phyloP scores from a whole-genome alignment of 2,113 vertebrate species.

The Felis chaus region DNA sequence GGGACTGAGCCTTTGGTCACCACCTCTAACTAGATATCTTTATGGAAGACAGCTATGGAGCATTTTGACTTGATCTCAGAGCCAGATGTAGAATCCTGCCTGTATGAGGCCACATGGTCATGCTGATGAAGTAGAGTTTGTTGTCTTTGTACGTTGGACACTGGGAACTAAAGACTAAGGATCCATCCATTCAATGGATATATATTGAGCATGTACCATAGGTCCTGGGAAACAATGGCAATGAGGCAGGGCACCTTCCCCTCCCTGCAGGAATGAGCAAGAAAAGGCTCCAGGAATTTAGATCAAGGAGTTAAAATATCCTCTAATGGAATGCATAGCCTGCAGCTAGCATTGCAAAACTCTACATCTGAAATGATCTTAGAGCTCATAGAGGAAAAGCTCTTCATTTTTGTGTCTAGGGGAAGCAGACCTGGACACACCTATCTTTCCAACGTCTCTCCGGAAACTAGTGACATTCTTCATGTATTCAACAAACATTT shows the following conservation, averaged over 20 bases:
- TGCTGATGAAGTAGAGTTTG: not conserved
- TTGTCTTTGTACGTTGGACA: not conserved
- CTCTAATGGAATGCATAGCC: not conserved
- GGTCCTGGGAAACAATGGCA: not conserved
- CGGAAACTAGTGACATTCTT: not conserved
- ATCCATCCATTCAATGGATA: not conserved
- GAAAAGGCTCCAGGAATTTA: not conserved
- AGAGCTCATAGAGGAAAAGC: not conserved
- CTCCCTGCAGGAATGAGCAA: not conserved
- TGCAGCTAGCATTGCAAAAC: not conserved
- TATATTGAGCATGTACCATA: not conserved
- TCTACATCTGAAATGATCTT: not conserved
- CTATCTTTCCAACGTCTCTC: not conserved
- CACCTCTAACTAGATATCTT: not conserved
- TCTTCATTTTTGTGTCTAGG: not conserved
- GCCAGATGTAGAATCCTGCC: not conserved
- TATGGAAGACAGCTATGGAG: not conserved
- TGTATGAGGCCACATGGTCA: not conserved
- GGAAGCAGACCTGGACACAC: not conserved
- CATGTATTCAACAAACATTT: conserved; percentile 9
- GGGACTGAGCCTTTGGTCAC: not conserved
- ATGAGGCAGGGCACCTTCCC: not conserved
- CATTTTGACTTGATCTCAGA: not conserved
- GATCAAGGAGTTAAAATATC: not conserved
- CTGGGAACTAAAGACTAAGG: not conserved